Percentiles rank a stretch among this genome's conserved stretches.
These are phyloP conservation scores for Cephus cinctus DNA, from an alignment of 1,140 invertebrate genomes.

Conservation along the genomic window DNA sequence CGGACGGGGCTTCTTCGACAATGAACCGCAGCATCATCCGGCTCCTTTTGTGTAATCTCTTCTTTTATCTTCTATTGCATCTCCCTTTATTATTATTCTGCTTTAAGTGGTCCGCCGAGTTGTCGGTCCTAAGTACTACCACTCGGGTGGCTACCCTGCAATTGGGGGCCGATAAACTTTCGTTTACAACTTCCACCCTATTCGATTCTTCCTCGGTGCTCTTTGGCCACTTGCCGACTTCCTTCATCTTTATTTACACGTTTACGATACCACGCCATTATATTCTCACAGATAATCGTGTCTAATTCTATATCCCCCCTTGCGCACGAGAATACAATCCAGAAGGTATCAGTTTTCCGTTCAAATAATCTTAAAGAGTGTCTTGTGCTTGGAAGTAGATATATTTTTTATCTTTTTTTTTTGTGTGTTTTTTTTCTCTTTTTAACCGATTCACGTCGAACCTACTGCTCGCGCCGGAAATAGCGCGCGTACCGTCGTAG, in stretches of 20 bases:
- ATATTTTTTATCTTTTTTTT: too few relatives aligned
- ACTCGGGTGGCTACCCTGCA: background rate
- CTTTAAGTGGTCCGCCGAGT: constrained; percentile 7
- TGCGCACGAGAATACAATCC: too few relatives aligned
- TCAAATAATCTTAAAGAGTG: too few relatives aligned
- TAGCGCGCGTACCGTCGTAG: too few relatives aligned
- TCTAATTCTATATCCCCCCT: too few relatives aligned
- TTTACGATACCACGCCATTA: too few relatives aligned
- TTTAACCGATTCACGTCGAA: background rate
- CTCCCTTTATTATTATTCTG: constrained; percentile 3
- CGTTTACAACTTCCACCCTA: background rate
- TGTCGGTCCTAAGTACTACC: background rate
- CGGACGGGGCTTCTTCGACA: too few relatives aligned
- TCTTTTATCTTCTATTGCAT: constrained; percentile 1
- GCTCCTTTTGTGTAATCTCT: constrained; percentile 10
- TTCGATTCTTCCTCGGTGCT: background rate
- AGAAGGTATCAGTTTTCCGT: too few relatives aligned
- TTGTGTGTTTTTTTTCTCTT: background rate
- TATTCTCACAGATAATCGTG: too few relatives aligned
- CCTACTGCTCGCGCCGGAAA: too few relatives aligned
- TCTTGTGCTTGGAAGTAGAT: too few relatives aligned
- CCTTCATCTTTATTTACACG: background rate
- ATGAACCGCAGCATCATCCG: constrained; percentile 24
- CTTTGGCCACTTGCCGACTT: background rate
- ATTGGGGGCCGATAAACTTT: background rate